These are phyloP conservation scores for Mobula birostris DNA, from an alignment of 2,113 vertebrate species.

Conservation along the genomic window DNA sequence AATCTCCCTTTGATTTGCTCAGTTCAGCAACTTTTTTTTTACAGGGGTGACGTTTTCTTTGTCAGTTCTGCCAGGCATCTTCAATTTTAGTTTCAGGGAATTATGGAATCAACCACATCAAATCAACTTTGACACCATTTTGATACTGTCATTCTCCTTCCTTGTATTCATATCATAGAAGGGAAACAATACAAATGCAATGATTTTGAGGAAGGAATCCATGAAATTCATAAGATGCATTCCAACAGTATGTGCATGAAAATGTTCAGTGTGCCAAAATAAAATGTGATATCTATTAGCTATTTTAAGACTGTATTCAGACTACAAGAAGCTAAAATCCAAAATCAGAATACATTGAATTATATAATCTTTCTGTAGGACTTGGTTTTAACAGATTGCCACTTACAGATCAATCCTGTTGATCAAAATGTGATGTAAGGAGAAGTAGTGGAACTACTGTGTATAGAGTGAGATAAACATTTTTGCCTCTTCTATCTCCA, in stretches of 20 bases:
- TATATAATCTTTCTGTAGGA: not conserved
- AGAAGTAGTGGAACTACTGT: too few species aligned
- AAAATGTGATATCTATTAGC: not conserved
- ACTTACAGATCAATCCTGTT: not conserved
- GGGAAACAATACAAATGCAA: not conserved
- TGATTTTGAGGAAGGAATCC: not conserved
- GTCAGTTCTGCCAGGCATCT: not conserved
- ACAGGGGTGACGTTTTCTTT: not conserved
- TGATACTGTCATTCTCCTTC: not conserved
- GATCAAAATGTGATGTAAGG: not conserved
- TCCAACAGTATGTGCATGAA: not conserved
- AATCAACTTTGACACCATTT: not conserved
- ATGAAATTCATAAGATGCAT: not conserved
- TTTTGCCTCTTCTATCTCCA: not conserved
- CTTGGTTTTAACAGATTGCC: too few species aligned
- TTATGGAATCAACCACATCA: not conserved
- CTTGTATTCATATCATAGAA: not conserved
- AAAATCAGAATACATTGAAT: not conserved
- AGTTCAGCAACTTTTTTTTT: not conserved
- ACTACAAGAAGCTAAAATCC: not conserved
- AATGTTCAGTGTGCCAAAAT: not conserved
- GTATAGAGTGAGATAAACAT: not conserved
- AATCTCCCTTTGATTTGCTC: not conserved
- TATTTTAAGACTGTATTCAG: not conserved
- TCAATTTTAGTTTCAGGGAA: not conserved